Conservation (phyloP, 2,888 invertebrate genomes). For the Thereva nobilitata region DNA sequence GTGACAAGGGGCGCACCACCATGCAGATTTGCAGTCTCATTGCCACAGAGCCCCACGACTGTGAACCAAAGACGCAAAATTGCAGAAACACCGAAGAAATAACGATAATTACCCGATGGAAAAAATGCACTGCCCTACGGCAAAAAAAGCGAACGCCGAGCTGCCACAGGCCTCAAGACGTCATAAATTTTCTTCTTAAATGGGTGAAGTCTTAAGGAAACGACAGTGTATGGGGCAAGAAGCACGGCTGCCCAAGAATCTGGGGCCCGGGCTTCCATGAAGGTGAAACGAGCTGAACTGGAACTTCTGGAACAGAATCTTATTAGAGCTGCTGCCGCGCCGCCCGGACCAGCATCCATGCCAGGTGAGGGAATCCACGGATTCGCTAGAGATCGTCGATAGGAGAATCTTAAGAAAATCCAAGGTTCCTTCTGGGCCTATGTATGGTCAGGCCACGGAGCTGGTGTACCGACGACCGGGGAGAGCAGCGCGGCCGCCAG, state of each 20-base stretch:
- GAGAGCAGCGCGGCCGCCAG: not conserved
- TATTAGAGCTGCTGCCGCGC: conserved; percentile 11
- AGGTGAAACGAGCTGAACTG: conserved; percentile 33
- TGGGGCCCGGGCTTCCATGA: conserved; percentile 10
- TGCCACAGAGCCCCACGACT: not conserved
- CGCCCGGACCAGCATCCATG: not conserved
- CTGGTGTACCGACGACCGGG: not conserved
- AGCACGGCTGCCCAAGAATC: not conserved
- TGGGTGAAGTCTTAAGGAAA: conserved; percentile 26
- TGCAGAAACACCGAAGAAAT: conserved; percentile 13
- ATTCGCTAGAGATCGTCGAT: conserved; percentile 1
- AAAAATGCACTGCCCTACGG: not conserved
- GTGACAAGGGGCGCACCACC: not conserved
- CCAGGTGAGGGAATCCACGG: conserved; percentile 24
- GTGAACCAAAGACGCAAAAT: conserved; percentile 10
- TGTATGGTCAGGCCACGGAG: not conserved
- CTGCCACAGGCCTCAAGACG: conserved; percentile 11
- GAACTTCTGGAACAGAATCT: conserved; percentile 34
- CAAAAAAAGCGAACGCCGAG: conserved; percentile 7
- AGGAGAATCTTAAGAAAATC: not conserved
- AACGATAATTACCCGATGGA: conserved; percentile 28
- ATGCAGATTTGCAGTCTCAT: conserved; percentile 10
- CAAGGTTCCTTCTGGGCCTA: not conserved
- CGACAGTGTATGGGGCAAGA: not conserved
- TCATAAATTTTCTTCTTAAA: conserved; percentile 31